phyloP scores from a whole-genome alignment of 2,888 invertebrate species.

The Lottia scabra region DNA sequence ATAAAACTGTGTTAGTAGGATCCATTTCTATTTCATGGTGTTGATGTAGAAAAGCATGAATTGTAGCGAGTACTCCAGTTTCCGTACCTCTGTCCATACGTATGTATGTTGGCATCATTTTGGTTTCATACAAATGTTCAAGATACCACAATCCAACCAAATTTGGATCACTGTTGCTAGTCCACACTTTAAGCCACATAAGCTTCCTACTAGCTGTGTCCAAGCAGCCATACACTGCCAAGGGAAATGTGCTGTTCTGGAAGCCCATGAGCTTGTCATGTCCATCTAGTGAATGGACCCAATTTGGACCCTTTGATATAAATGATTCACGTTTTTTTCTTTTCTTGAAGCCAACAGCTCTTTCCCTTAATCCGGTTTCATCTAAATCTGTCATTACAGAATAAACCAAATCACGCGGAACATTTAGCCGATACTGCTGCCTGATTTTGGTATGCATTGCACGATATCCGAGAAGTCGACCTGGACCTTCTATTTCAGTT shows the following conservation, averaged over 20 bases:
- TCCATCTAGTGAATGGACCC: too few relatives aligned
- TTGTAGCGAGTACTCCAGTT: background rate
- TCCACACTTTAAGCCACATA: too few relatives aligned
- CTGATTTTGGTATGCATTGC: background rate
- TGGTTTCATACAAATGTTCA: background rate
- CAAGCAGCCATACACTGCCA: too few relatives aligned
- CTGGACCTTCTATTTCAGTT: background rate
- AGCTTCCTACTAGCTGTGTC: too few relatives aligned
- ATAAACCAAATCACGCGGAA: slow-evolving; percentile 2
- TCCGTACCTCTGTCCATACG: slow-evolving; percentile 10
- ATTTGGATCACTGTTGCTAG: too few relatives aligned
- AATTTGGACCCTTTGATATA: too few relatives aligned
- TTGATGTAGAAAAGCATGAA: slow-evolving; percentile 7
- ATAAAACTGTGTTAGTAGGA: background rate
- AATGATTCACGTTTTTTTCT: slow-evolving; percentile 1
- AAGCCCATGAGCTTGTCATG: too few relatives aligned
- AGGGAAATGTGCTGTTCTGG: too few relatives aligned
- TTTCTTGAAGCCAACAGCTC: background rate
- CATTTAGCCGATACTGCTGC: background rate
- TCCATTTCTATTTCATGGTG: background rate
- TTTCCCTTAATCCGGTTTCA: background rate
- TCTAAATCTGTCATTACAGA: slow-evolving; percentile 4
- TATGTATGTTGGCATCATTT: background rate
- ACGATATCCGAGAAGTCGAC: background rate
- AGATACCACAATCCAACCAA: slow-evolving; percentile 9